Percentiles rank a stretch among this genome's conserved stretches.
Evolutionary conservation across 2,888 invertebrate species (phyloP).

Genomic region (Acanthopleura granulata): DNA sequence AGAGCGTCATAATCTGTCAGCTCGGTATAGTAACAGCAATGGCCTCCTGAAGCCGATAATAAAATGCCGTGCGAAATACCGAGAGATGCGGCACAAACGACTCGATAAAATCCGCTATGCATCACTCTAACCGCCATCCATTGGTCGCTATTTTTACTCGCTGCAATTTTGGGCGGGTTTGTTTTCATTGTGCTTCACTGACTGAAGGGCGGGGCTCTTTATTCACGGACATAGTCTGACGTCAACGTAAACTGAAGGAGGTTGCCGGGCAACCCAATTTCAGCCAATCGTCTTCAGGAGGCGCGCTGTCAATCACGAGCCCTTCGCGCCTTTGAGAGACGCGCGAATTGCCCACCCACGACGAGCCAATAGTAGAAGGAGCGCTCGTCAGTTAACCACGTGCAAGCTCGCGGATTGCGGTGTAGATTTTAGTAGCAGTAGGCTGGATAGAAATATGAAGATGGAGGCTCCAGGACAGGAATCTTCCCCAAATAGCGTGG

Average conservation of each 20-base stretch:
- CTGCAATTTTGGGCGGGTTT: slow-evolving; percentile 29
- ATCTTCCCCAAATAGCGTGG: slow-evolving; percentile 50
- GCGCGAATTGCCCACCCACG: slow-evolving; percentile 59
- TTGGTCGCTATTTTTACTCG: slow-evolving; percentile 28
- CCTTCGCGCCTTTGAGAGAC: slow-evolving; percentile 51
- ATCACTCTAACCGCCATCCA: background rate
- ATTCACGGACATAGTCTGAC: slow-evolving; percentile 42
- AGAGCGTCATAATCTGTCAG: slow-evolving; percentile 1
- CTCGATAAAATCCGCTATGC: slow-evolving; percentile 7
- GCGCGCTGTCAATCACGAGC: slow-evolving; percentile 52
- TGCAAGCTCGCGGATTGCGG: slow-evolving; percentile 29
- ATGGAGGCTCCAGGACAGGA: slow-evolving; percentile 58
- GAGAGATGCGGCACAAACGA: background rate
- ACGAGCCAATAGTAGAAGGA: slow-evolving; percentile 52
- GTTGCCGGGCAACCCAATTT: slow-evolving; percentile 45
- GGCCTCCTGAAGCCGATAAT: background rate
- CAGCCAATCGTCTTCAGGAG: slow-evolving; percentile 44
- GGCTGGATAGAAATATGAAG: slow-evolving; percentile 53
- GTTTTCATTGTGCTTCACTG: slow-evolving; percentile 33
- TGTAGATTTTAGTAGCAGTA: slow-evolving; percentile 53
- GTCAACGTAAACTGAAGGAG: slow-evolving; percentile 47
- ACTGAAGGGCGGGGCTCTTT: slow-evolving; percentile 32
- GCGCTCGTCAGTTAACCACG: slow-evolving; percentile 39
- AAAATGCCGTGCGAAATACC: slow-evolving; percentile 5
- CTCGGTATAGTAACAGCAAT: background rate